Base-by-base conservation (phyloP, 2,888 invertebrate species). In the Leucophenga maculata region DNA sequence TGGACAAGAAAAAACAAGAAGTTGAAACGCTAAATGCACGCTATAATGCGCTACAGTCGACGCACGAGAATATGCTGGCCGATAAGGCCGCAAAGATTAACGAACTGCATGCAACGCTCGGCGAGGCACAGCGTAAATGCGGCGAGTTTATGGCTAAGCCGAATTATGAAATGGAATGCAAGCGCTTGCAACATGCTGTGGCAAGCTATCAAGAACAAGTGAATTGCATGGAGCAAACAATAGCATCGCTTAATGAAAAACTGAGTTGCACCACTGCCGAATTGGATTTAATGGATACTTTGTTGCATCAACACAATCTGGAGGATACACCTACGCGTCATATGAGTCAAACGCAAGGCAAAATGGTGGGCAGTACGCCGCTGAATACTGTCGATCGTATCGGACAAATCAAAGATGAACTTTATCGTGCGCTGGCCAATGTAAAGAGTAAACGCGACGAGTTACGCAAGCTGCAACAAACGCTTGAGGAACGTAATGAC, bases 71-170 rank as follows among this genome's bases (percentile, higher is more conserved):
- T 3, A 88, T 93, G 73, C 79, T 93, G 55, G 89, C 92, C 60
- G 93, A 93, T 54, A 93, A 93, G 74, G 91, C 91, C 0, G 89
- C 90, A 0, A 91, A 91, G 16, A 92, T 93, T 70, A 93, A 93
- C 85, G 89, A 91, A 57, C 77, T 93, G n/a, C 91, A 91, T 0
- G 87, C 88, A 22, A 92, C 91, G 22, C 77, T 93, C 60, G 91
- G 92, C 72, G 90, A 91, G 6, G 91, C 92, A 0, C 93, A 93
- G 75, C 76, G 86, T 8, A 89, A 89, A 52, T 90, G 87, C 74
- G 86, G 89, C 9, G 88, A 89, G 71, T 74, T 90, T 1, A 71
- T 82, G 14, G 72, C 74, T 1, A 82, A 82, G 16, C 82, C 83
- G n/a, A 85, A 83, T 67, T 84, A 83, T 62, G 82, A 83, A 55